Base-by-base conservation (phyloP, 2,797 vertebrate genomes). In the Vespertilio murinus region DNA sequence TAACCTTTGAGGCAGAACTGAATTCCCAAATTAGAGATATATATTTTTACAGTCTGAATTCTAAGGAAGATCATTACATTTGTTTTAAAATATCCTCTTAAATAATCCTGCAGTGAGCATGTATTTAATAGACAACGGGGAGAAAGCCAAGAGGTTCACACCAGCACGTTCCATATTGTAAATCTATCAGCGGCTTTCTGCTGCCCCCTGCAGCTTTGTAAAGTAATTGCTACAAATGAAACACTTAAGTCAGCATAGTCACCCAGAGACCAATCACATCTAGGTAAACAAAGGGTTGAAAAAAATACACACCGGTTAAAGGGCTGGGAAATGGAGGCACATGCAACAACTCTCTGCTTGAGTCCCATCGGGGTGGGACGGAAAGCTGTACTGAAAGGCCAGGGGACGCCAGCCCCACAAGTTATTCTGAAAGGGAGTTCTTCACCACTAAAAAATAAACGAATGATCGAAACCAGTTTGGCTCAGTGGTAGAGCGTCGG, bases 141-240 rank as follows among this genome's bases (percentile, higher is more conserved):
- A 79, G 52, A 95, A 86, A 71, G 83, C 35, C 40, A 79, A 82
- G 35, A 86, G 38, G 5, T 22, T 93, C 40, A 52, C 2, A 33
- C 18, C 74, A 23, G 25, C 40, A 70, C 83, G 25, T 67, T 70
- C 67, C 42, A 5, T 30, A 47, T 5, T 74, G 33, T 81, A 61
- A 77, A 56, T 59, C 69, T 47, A 30, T 87, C 38, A 59, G 94
- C 14, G 95, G 97, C 54, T 96, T 92, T 97, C 83, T 98, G 97
- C 97, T 96, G 96, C 98, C 97, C 97, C 90, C 97, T 98, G 96
- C 96, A 97, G 98, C 86, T 96, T 33, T 89, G 88, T 59, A 81
- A 94, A 94, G 95, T 77, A 92, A 97, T 30, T 97, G 96, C 95
- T 95, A 74, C 59, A 52, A 56, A 87, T 12, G 18, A 83, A 67